Percentiles rank a stretch among this genome's conserved stretches.
phyloP scores from a whole-genome alignment of 2,113 vertebrate species.

The Tupaia tana region DNA sequence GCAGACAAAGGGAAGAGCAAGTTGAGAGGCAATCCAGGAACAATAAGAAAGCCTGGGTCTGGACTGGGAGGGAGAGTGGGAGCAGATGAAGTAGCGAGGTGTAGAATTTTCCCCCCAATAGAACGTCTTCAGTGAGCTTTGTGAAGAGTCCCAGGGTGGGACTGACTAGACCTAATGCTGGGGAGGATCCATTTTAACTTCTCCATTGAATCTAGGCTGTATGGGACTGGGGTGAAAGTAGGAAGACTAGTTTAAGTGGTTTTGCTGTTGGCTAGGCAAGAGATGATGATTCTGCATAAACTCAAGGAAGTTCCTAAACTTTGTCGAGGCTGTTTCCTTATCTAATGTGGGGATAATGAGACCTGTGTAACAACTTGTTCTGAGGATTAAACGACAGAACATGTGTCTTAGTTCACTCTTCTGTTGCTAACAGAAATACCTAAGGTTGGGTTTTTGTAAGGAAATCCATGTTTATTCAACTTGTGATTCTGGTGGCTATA shows the following conservation, averaged over 20 bases:
- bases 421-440: too few species aligned
- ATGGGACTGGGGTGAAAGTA: not conserved
- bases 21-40: not conserved
- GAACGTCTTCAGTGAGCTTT: not conserved
- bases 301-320: not conserved
- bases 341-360: not conserved
- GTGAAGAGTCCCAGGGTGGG: not conserved
- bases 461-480: too few species aligned
- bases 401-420: too few species aligned
- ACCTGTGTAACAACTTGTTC: not conserved
- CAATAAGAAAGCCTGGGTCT: not conserved
- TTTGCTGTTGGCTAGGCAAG: not conserved
- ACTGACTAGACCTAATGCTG: not conserved
- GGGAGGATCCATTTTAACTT: not conserved
- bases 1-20: not conserved
- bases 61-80: not conserved
- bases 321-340: not conserved
- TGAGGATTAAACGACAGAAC: conserved; percentile 10
- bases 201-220: not conserved
- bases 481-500: too few species aligned
- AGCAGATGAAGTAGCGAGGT: not conserved
- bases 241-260: not conserved
- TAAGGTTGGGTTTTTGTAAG: too few species aligned
- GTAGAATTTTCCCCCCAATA: not conserved
- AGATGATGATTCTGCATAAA: not conserved